Base-by-base conservation (phyloP, 2,888 invertebrate genomes). In the Carterocephalus palaemon region DNA sequence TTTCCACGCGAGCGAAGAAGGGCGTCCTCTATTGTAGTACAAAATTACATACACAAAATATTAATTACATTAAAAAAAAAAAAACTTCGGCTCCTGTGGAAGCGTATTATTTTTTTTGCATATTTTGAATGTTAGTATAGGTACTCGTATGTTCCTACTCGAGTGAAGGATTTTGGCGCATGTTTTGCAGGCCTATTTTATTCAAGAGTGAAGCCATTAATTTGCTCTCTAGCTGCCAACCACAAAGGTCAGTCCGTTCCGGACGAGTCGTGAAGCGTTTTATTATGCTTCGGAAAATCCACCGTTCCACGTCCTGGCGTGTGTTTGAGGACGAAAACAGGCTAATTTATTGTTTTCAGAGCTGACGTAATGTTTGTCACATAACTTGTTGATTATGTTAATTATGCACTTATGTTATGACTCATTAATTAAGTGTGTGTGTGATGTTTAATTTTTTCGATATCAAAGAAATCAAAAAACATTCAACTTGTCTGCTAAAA, bases 111-210 rank as follows among this genome's bases (percentile, higher is more conserved):
- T n/a, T n/a, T n/a, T n/a, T n/a, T n/a, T n/a, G n/a, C n/a, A n/a
- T n/a, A n/a, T n/a, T n/a, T n/a, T n/a, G n/a, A n/a, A n/a, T n/a
- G n/a, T n/a, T n/a, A n/a, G n/a, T n/a, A n/a, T n/a, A n/a, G n/a
- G n/a, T n/a, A n/a, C n/a, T n/a, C n/a, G n/a, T n/a, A n/a, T n/a
- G n/a, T n/a, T n/a, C n/a, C n/a, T 3, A 12, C 12, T 26, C 26
- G 12, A 26, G 26, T n/a, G n/a, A n/a, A n/a, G n/a, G n/a, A n/a
- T n/a, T n/a, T n/a, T n/a, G 67, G 70, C 74, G 75, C 75, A 74
- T 79, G 70, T 77, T 80, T 79, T 80, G 78, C 79, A 81, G 78
- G 76, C 70, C 77, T 77, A 75, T 81, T 81, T 76, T 76, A 72
- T 75, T 73, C 77, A 66, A 77, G 75, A 76, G 78, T 76, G 75